phyloP scores from a whole-genome alignment of 2,113 vertebrate species.

The Eira barbara region DNA sequence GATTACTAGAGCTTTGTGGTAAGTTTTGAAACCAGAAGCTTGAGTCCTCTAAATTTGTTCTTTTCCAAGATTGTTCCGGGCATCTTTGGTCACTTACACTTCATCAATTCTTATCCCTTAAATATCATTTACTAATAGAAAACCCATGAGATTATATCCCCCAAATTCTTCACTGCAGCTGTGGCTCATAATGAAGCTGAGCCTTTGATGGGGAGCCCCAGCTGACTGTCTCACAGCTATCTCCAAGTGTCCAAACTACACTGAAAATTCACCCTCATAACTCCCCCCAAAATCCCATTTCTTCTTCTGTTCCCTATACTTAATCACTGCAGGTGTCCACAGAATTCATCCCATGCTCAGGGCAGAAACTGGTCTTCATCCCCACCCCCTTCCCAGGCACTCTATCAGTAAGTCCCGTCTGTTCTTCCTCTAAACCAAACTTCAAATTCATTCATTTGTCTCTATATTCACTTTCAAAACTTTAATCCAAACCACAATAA shows the following conservation, averaged over 20 bases:
- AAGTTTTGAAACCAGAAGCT: background rate
- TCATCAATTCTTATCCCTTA: background rate
- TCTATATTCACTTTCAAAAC: background rate
- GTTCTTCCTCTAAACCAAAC: background rate
- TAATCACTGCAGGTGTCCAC: background rate
- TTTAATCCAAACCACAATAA: background rate
- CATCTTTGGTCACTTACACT: background rate
- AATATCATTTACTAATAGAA: background rate
- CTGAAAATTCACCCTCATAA: background rate
- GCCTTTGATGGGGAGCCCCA: background rate
- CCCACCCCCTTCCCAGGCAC: background rate
- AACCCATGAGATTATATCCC: background rate
- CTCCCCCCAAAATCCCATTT: background rate
- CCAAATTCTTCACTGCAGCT: background rate
- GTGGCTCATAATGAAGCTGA: background rate
- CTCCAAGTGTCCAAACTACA: background rate
- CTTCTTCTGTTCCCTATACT: background rate
- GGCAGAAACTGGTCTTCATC: background rate
- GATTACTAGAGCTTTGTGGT: background rate
- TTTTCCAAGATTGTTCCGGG: background rate
- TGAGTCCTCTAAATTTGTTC: background rate
- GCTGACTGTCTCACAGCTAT: background rate
- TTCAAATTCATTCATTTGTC: background rate
- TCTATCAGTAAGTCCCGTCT: background rate
- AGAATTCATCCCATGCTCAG: background rate